Conservation (phyloP, 2,888 invertebrate species). For the Orchesella flavescens region DNA sequence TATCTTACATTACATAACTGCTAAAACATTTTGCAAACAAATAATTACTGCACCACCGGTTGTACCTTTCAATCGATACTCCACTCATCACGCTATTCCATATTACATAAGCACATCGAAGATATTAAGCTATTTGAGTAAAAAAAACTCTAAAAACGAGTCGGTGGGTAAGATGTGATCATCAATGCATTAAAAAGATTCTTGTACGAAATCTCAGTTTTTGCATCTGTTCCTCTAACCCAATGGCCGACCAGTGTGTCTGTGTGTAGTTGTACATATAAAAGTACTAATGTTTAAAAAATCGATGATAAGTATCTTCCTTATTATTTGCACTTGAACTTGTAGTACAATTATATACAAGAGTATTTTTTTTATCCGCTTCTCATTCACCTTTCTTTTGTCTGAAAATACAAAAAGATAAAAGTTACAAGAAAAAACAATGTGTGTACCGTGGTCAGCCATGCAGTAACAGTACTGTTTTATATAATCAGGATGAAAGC, state of each 20-base stretch:
- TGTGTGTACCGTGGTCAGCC: background rate
- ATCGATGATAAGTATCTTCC: background rate
- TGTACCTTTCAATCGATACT: background rate
- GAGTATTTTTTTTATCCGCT: background rate
- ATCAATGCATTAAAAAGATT: background rate
- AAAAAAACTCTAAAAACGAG: no score
- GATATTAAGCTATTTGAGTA: background rate
- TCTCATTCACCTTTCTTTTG: no score
- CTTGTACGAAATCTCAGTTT: background rate
- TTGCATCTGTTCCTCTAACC: slow-evolving; percentile 17
- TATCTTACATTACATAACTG: no score
- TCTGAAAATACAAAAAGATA: background rate
- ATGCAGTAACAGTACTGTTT: background rate
- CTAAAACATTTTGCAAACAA: background rate
- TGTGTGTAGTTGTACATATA: background rate
- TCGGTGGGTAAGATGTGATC: background rate
- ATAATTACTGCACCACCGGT: background rate
- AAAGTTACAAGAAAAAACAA: background rate
- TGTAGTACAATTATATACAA: background rate
- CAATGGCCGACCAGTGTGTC: background rate
- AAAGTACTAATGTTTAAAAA: background rate
- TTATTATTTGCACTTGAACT: background rate
- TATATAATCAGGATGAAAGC: no score
- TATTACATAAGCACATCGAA: background rate
- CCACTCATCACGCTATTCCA: background rate